A percentile compares a stretch with the other conserved stretches of the same genome.
Evolutionary conservation across 2,113 vertebrate species (phyloP).

Genomic region (Gymnarchus niloticus): DNA sequence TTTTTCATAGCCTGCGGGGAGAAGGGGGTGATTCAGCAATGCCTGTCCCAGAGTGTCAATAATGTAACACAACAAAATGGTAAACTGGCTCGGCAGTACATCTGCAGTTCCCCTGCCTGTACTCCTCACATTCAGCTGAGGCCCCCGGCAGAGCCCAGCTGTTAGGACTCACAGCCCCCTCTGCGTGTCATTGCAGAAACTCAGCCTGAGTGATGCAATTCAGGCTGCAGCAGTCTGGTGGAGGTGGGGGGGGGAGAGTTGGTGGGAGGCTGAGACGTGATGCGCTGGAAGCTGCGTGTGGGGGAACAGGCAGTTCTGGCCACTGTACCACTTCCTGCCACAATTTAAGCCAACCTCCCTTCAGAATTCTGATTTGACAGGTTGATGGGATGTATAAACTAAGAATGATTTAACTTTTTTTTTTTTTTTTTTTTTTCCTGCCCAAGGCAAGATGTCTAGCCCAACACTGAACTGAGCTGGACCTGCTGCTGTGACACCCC

Average conservation of each 20-base stretch:
- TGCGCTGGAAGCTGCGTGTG: neutral
- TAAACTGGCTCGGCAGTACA: neutral
- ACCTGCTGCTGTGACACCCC: slow-evolving; percentile 49
- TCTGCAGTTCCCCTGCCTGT: neutral
- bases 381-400: slow-evolving; percentile 70
- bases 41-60: neutral
- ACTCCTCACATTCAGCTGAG: neutral
- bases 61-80: neutral
- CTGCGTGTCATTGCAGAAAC: slow-evolving; percentile 50
- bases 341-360: no score
- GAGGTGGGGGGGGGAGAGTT: neutral
- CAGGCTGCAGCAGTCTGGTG: slow-evolving; percentile 22
- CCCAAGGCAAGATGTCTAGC: slow-evolving; percentile 99
- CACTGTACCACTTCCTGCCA: neutral
- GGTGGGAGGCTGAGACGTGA: slow-evolving; percentile 26
- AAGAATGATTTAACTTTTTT: slow-evolving; percentile 99
- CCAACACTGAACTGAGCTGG: slow-evolving; percentile 83
- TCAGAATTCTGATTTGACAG: neutral
- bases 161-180: slow-evolving; percentile 27
- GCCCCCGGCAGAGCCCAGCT: slow-evolving; percentile 26
- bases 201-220: slow-evolving; percentile 42
- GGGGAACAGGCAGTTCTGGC: neutral
- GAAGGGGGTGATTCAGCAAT: slow-evolving; percentile 19
- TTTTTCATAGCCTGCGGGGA: slow-evolving; percentile 95
- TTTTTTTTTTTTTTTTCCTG: slow-evolving; percentile 99